A percentile compares a stretch with the other conserved stretches of the same genome.
Conservation (phyloP, 2,113 vertebrate species). For the Pluvialis apricaria region DNA sequence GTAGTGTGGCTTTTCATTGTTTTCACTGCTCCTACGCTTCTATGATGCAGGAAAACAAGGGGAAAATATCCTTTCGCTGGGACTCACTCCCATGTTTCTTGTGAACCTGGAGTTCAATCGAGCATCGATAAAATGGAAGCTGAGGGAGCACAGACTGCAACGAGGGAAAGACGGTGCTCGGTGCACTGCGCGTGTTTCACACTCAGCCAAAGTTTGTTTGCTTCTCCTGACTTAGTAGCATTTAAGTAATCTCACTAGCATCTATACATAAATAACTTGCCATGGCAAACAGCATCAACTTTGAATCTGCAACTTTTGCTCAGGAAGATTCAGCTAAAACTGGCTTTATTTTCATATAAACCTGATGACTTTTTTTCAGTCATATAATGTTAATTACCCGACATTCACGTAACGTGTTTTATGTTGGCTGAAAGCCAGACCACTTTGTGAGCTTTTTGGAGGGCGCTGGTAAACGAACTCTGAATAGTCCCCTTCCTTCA, state of each 20-base stretch:
- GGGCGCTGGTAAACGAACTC: background rate
- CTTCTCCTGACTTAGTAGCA: background rate
- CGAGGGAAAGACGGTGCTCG: background rate
- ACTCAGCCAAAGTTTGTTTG: background rate
- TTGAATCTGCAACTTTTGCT: background rate
- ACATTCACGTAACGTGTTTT: background rate
- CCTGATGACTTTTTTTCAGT: background rate
- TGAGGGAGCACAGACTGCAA: background rate
- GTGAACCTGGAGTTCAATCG: background rate
- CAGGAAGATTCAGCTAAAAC: background rate
- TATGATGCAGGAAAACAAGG: background rate
- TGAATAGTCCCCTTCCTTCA: background rate
- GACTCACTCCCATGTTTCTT: background rate
- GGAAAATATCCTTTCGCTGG: background rate
- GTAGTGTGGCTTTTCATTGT: slow-evolving; percentile 16
- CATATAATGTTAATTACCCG: background rate
- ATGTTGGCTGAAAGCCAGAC: background rate
- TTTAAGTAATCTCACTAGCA: background rate
- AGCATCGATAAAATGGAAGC: background rate
- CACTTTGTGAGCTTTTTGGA: background rate
- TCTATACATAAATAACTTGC: background rate
- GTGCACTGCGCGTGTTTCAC: background rate
- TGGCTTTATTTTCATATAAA: background rate
- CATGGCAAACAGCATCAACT: background rate
- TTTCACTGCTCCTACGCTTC: background rate